Evolutionary conservation across 53 echinoderm and acorn worm species (phyloP).

Genomic region (Zoroaster sp.): DNA sequence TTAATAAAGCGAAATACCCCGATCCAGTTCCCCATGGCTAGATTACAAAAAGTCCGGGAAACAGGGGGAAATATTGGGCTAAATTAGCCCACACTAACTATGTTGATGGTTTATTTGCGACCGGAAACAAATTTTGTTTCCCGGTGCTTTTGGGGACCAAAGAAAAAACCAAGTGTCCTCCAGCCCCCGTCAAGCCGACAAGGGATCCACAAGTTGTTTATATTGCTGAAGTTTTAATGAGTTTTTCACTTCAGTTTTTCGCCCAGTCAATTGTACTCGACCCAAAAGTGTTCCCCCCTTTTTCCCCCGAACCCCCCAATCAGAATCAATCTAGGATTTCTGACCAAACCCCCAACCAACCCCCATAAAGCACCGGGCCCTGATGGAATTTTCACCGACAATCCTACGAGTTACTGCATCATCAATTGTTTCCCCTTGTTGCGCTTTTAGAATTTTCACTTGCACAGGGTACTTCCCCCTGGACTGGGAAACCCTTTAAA

Average conservation of each 20-base stretch:
- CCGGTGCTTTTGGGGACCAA: neutral
- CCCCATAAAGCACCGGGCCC: neutral
- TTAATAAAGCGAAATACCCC: neutral
- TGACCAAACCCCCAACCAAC: neutral
- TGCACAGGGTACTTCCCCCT: neutral
- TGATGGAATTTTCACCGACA: neutral
- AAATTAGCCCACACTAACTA: neutral
- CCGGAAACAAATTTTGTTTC: neutral
- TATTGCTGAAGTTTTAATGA: neutral
- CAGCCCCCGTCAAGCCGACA: conserved; percentile 9
- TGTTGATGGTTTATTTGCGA: neutral
- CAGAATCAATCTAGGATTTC: neutral
- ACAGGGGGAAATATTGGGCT: neutral
- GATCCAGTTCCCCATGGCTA: neutral
- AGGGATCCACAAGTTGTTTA: neutral
- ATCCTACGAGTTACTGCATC: neutral
- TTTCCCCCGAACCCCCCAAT: neutral
- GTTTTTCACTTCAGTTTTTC: neutral
- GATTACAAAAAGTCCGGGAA: neutral
- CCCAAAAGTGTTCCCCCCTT: neutral
- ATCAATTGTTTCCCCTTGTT: neutral
- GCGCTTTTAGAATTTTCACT: neutral
- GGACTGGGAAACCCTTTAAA: neutral
- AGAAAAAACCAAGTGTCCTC: neutral
- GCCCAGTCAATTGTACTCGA: neutral